These are phyloP conservation scores for Ptychodera flava DNA, from an alignment of 35 echinoderm and acorn worm species.

Conservation along the genomic window DNA sequence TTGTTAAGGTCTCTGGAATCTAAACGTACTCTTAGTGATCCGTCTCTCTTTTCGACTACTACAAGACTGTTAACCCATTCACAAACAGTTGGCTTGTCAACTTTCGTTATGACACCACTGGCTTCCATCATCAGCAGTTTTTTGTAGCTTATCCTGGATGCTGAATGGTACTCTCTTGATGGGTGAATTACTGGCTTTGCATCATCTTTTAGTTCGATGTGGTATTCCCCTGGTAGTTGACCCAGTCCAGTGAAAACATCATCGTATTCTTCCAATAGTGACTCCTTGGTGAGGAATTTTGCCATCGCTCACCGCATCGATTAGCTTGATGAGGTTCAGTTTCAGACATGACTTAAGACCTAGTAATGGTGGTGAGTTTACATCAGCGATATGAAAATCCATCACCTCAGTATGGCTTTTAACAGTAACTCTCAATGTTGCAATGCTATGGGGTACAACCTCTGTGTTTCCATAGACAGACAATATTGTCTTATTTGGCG, in stretches of 20 bases:
- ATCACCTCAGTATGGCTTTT: neutral
- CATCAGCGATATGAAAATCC: conserved; percentile 2
- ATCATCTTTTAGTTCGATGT: conserved; percentile 21
- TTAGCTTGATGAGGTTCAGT: neutral
- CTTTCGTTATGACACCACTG: conserved; percentile 12
- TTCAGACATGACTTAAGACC: conserved; percentile 2
- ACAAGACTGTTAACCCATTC: conserved; percentile 5
- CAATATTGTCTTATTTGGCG: neutral
- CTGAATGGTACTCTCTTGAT: neutral
- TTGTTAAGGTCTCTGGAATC: conserved; percentile 32
- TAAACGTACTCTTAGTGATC: conserved; percentile 24
- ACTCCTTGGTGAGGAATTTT: too few species aligned
- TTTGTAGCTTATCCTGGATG: neutral
- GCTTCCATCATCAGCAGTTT: neutral
- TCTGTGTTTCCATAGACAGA: neutral
- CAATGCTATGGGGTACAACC: neutral
- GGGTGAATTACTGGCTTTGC: neutral
- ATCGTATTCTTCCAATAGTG: too few species aligned
- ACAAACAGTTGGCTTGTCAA: neutral
- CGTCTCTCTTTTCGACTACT: conserved; percentile 22
- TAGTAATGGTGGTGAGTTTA: neutral
- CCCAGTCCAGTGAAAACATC: conserved; percentile 28
- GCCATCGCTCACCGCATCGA: neutral
- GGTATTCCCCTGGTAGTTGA: conserved; percentile 24
- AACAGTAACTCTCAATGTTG: neutral